Percentiles rank a stretch among this genome's conserved stretches.
phyloP scores from a whole-genome alignment of 2,888 invertebrate genomes.

The Lumbricus terrestris region DNA sequence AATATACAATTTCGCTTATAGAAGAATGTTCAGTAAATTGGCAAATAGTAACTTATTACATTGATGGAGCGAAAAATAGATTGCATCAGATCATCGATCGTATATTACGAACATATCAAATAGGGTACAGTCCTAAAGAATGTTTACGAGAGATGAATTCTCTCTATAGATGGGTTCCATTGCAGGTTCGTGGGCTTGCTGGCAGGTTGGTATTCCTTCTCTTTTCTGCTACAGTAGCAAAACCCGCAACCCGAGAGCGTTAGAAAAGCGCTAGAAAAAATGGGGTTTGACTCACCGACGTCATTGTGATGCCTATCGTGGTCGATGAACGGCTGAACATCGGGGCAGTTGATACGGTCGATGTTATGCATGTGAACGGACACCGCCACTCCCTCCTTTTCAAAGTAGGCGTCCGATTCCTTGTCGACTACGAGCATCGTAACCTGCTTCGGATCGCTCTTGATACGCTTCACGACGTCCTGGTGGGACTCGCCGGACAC shows the following conservation, averaged over 20 bases:
- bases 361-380: background rate
- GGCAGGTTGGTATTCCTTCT: background rate
- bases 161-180: no score
- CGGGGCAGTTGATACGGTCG: slow-evolving; percentile 25
- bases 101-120: no score
- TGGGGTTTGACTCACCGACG: background rate
- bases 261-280: background rate
- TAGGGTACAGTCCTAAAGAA: no score
- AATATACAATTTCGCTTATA: no score
- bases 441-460: slow-evolving; percentile 70
- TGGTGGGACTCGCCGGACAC: slow-evolving; percentile 60
- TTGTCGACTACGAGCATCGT: slow-evolving; percentile 30
- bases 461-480: slow-evolving; percentile 86
- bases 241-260: background rate
- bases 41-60: no score
- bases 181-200: no score
- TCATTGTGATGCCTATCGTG: background rate
- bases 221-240: background rate
- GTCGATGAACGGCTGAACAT: background rate
- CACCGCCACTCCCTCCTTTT: slow-evolving; percentile 13
- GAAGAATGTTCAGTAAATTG: no score
- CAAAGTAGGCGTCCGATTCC: slow-evolving; percentile 26
- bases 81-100: no score
- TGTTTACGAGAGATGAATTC: no score
- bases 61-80: no score